Evolutionary conservation across 64 coral and sea anemone species (phyloP).

Genomic region (Montipora sp.): DNA sequence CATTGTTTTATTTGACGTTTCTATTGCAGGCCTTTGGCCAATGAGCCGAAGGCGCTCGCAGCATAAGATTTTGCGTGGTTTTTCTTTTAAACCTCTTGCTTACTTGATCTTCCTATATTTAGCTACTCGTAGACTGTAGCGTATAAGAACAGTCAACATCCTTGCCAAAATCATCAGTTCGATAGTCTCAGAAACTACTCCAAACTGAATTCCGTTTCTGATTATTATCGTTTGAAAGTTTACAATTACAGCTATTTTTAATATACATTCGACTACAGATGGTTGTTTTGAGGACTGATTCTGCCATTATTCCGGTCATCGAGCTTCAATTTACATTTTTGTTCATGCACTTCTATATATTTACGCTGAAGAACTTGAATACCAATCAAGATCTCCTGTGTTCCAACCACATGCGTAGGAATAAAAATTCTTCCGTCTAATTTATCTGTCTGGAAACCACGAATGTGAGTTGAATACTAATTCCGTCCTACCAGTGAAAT

Average conservation of each 20-base stretch:
- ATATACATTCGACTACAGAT: background rate
- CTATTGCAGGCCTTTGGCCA: background rate
- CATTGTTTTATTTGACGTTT: constrained; percentile 57
- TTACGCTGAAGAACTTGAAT: constrained; percentile 11
- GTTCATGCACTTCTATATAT: background rate
- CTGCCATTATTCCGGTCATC: constrained; percentile 15
- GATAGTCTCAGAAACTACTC: background rate
- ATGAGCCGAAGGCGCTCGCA: background rate
- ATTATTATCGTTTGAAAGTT: background rate
- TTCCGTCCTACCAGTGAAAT: background rate
- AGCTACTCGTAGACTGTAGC: background rate
- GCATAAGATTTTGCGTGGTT: background rate
- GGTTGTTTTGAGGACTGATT: constrained; percentile 5
- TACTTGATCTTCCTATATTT: background rate
- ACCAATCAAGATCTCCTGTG: background rate
- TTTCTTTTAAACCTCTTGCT: background rate
- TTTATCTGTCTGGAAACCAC: background rate
- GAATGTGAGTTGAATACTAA: background rate
- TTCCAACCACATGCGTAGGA: background rate
- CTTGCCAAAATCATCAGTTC: background rate
- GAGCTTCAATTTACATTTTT: background rate
- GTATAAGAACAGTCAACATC: background rate
- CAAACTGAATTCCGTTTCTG: background rate
- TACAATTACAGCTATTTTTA: constrained; percentile 14
- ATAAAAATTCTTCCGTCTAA: background rate